Conservation (phyloP, 2,888 invertebrate genomes). For the Stenodema calcarata region DNA sequence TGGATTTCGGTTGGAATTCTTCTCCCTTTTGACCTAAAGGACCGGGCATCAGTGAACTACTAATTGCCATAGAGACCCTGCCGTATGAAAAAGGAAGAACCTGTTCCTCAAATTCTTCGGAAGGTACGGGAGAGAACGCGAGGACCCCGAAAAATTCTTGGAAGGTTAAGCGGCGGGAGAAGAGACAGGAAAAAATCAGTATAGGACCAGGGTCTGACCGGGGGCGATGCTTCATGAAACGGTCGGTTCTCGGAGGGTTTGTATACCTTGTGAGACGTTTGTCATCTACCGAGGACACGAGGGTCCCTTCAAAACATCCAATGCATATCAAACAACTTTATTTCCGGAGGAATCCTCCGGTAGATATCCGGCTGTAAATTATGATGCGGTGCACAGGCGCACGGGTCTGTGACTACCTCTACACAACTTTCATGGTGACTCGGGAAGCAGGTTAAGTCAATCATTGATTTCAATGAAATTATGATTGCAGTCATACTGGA, state of each 20-base stretch:
- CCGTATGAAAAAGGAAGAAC: not conserved
- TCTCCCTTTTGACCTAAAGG: not conserved
- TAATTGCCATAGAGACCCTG: not conserved
- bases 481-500: no score
- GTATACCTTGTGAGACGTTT: not conserved
- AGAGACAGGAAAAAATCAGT: not conserved
- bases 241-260: not conserved
- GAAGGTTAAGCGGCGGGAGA: not conserved
- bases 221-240: not conserved
- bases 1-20: not conserved
- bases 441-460: not conserved
- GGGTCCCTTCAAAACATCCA: not conserved
- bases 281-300: not conserved
- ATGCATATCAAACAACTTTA: conserved; percentile 17
- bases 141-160: not conserved
- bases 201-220: not conserved
- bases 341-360: not conserved
- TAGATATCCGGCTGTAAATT: conserved; percentile 17
- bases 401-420: not conserved
- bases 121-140: not conserved
- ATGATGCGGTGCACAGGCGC: not conserved
- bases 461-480: no score
- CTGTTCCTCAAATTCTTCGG: not conserved
- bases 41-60: not conserved
- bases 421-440: not conserved